Percentiles rank a stretch among this genome's conserved stretches.
Evolutionary conservation across 35 echinoderm and acorn worm genomes (phyloP).

Genomic region (Acanthaster planci): DNA sequence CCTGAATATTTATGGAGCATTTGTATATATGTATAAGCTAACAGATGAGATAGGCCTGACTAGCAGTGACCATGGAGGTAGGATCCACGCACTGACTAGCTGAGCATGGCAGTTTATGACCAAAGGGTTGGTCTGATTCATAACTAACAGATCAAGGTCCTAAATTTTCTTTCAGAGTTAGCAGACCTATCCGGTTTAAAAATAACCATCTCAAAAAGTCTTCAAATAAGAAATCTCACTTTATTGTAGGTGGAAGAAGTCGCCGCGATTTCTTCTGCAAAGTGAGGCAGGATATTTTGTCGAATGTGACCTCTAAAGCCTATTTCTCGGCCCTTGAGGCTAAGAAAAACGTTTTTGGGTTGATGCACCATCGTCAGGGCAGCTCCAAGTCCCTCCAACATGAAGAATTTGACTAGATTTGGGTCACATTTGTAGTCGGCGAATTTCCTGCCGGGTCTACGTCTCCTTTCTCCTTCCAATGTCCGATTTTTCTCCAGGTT

Average conservation of each 20-base stretch:
- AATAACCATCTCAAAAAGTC: no score
- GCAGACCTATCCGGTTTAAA: no score
- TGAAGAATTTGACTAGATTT: not conserved
- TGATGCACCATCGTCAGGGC: not conserved
- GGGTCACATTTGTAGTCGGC: not conserved
- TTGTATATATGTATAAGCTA: no score
- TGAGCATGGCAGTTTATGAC: no score
- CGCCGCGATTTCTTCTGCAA: slow-evolving; percentile 26
- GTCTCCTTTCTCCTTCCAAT: not conserved
- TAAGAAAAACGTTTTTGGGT: slow-evolving; percentile 12
- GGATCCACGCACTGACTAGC: no score
- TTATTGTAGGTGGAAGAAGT: slow-evolving; percentile 19
- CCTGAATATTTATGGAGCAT: no score
- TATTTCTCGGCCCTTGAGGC: not conserved
- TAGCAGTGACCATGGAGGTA: no score
- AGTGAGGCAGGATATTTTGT: not conserved
- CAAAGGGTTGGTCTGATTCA: no score
- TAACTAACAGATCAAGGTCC: no score
- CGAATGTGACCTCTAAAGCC: not conserved
- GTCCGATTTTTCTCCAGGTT: not conserved
- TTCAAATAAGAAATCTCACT: slow-evolving; percentile 29
- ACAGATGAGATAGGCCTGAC: no score
- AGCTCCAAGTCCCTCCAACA: not conserved
- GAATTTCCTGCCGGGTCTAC: not conserved
- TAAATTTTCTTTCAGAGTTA: no score